Percentiles rank a stretch among this genome's conserved stretches.
Evolutionary conservation across 2,888 invertebrate species (phyloP).

Genomic region (Orthosia cruda): DNA sequence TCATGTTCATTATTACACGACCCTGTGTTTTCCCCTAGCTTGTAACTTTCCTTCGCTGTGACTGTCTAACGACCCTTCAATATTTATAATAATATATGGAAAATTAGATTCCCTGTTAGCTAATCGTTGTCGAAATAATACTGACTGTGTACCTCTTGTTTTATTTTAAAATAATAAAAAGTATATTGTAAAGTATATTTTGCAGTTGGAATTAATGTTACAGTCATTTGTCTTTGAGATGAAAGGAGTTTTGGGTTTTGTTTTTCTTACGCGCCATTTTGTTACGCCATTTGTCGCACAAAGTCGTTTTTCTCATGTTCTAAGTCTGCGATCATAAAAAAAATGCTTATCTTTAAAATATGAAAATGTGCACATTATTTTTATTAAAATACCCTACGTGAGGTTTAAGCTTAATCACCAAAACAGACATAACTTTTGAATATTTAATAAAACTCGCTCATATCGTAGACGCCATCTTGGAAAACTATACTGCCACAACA

Average conservation of each 20-base stretch:
- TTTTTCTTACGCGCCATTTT: constrained; percentile 66
- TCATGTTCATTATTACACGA: constrained; percentile 59
- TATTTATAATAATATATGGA: constrained; percentile 74
- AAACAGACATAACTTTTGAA: constrained; percentile 63
- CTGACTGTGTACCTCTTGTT: constrained; percentile 81
- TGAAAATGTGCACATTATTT: constrained; percentile 60
- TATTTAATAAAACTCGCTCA: constrained; percentile 62
- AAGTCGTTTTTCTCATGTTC: constrained; percentile 40
- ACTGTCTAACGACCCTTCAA: constrained; percentile 66
- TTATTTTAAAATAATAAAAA: constrained; percentile 78
- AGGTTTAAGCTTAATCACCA: constrained; percentile 59
- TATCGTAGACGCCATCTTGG: constrained; percentile 64
- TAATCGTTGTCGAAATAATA: constrained; percentile 82
- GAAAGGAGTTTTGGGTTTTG: constrained; percentile 74
- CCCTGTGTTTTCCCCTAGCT: constrained; percentile 55
- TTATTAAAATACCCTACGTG: constrained; percentile 66
- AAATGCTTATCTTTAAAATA: constrained; percentile 52
- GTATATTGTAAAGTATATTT: constrained; percentile 73
- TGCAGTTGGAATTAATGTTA: constrained; percentile 81
- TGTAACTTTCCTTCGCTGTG: constrained; percentile 64
- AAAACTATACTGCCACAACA: constrained; percentile 64
- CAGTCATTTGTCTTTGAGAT: constrained; percentile 81
- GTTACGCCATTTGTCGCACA: constrained; percentile 57
- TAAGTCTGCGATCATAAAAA: constrained; percentile 50
- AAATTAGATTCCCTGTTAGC: constrained; percentile 83